These are phyloP conservation scores for Erebia ligea DNA, from an alignment of 2,888 invertebrate species.

Conservation along the genomic window DNA sequence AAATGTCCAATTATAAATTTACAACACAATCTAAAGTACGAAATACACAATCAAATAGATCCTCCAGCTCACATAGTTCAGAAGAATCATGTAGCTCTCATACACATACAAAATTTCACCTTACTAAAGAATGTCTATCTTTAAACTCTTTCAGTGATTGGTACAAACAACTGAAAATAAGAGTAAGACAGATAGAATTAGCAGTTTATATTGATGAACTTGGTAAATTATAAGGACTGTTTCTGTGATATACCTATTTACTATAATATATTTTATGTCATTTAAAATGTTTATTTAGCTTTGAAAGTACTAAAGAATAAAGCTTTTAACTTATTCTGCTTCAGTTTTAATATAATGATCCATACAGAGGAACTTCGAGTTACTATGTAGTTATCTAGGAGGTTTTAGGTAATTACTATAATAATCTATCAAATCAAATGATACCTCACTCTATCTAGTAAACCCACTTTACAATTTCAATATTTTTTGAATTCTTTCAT, in stretches of 20 bases:
- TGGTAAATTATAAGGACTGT: slow-evolving; percentile 44
- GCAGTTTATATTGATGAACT: slow-evolving; percentile 64
- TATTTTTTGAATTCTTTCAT: no score
- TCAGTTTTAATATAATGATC: background rate
- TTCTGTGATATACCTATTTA: slow-evolving; percentile 16
- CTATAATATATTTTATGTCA: background rate
- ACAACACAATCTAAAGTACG: background rate
- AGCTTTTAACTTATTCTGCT: background rate
- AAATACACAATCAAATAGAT: slow-evolving; percentile 1
- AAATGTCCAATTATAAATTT: background rate
- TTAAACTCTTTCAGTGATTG: slow-evolving; percentile 48
- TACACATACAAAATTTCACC: background rate
- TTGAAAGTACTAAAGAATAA: slow-evolving; percentile 6
- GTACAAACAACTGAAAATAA: slow-evolving; percentile 63
- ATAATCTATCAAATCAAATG: no score
- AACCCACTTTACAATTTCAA: no score
- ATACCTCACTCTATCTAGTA: no score
- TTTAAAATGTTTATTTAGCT: background rate
- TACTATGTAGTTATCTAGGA: no score
- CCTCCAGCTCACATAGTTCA: background rate
- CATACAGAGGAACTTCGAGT: no score
- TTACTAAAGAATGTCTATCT: slow-evolving; percentile 6
- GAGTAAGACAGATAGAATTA: slow-evolving; percentile 59
- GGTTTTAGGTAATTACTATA: no score
- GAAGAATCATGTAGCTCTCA: background rate